A percentile compares a stretch with the other conserved stretches of the same genome.
Evolutionary conservation across 2,113 vertebrate species (phyloP).

Genomic region (Genyomyrus donnyi): DNA sequence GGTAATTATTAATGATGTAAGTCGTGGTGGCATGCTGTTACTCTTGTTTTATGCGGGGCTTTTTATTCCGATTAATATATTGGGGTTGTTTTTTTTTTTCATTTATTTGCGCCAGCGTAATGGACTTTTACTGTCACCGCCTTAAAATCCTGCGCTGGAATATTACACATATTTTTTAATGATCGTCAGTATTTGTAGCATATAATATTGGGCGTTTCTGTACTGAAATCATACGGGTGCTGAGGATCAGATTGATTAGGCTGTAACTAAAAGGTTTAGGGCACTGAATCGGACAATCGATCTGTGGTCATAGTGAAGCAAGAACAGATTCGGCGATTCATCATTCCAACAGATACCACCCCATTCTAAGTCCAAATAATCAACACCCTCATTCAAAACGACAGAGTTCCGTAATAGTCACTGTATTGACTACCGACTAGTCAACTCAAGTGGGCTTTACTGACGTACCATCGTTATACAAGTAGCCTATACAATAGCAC

Average conservation of each 20-base stretch:
- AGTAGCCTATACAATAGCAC: neutral
- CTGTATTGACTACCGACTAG: neutral
- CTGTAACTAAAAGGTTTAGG: neutral
- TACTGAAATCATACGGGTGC: neutral
- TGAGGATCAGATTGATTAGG: neutral
- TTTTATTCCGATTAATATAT: neutral
- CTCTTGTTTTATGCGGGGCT: neutral
- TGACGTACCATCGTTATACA: neutral
- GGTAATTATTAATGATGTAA: neutral
- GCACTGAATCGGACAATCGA: neutral
- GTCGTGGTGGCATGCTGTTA: neutral
- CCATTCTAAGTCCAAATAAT: neutral
- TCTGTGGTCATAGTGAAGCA: neutral
- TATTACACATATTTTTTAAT: neutral
- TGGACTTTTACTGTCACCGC: neutral
- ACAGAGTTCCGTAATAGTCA: neutral
- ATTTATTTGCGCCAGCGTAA: neutral
- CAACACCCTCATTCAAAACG: neutral
- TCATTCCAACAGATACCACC: neutral
- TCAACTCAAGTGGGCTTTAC: neutral
- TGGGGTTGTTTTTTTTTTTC: neutral
- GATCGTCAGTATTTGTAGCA: neutral
- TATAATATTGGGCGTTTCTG: neutral
- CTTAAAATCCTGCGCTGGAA: neutral
- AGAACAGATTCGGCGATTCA: neutral